Percentiles rank a stretch among this genome's conserved stretches.
These are phyloP conservation scores for Hydrocynus forskahlii DNA, from an alignment of 2,797 vertebrate species.

Conservation along the genomic window DNA sequence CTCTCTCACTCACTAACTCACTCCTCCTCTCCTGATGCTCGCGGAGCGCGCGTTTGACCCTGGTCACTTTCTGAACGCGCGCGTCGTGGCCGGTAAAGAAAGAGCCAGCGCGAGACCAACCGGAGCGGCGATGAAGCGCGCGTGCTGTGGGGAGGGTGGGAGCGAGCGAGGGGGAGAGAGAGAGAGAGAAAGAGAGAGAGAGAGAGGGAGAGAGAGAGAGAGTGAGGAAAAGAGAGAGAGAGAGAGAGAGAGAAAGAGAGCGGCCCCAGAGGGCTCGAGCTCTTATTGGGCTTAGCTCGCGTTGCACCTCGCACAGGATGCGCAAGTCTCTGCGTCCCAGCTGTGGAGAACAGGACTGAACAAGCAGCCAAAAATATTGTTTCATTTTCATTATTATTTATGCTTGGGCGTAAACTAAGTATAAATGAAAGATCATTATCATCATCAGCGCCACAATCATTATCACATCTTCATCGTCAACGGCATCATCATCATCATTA, in stretches of 20 bases:
- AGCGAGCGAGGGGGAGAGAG: slow-evolving; percentile 56
- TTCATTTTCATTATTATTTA: no score
- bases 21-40: no score
- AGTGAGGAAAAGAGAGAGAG: background rate
- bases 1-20: slow-evolving; percentile 15
- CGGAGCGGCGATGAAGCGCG: slow-evolving; percentile 51
- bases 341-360: no score
- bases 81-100: background rate
- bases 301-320: no score
- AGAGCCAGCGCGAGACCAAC: slow-evolving; percentile 47
- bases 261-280: slow-evolving; percentile 55
- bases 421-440: background rate
- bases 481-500: no score
- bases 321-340: no score
- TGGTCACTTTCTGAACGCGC: no score
- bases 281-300: slow-evolving; percentile 72
- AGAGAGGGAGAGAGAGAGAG: slow-evolving; percentile 33
- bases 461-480: background rate
- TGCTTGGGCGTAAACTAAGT: no score
- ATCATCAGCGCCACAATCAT: background rate
- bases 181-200: background rate
- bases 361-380: no score
- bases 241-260: no score
- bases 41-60: no score
- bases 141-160: slow-evolving; percentile 60